These are phyloP conservation scores for Himalopsyche japonica DNA, from an alignment of 2,888 invertebrate species.

Conservation along the genomic window DNA sequence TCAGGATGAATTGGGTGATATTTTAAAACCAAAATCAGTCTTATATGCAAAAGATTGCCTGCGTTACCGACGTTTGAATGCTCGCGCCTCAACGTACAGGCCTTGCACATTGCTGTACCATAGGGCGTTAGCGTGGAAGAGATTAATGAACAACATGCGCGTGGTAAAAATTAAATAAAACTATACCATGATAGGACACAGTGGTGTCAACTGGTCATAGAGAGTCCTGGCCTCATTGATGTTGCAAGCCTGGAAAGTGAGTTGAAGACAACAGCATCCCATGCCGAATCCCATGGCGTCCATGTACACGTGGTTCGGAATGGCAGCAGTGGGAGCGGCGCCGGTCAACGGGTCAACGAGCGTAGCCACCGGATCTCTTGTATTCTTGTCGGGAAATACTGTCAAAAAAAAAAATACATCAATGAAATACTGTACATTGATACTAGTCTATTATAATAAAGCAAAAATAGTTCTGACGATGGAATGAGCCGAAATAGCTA, in stretches of 20 bases:
- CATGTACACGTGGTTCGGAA: conserved; percentile 93
- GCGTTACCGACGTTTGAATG: too few relatives aligned
- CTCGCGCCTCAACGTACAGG: too few relatives aligned
- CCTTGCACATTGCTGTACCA: too few relatives aligned
- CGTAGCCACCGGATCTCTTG: conserved; percentile 71
- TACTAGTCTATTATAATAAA: too few relatives aligned
- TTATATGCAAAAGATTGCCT: too few relatives aligned
- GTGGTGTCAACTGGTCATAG: conserved; percentile 95
- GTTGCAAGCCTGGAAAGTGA: conserved; percentile 96
- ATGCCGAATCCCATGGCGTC: conserved; percentile 99
- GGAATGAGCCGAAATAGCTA: too few relatives aligned
- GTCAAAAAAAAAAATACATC: conserved; percentile 42
- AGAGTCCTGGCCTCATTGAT: conserved; percentile 93
- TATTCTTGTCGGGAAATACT: conserved; percentile 91
- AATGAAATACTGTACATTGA: background rate
- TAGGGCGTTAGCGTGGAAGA: too few relatives aligned
- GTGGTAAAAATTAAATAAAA: too few relatives aligned
- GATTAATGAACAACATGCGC: background rate
- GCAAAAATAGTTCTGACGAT: too few relatives aligned
- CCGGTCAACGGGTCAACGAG: conserved; percentile 66
- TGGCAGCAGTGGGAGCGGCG: conserved; percentile 66
- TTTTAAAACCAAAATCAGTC: too few relatives aligned
- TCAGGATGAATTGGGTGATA: too few relatives aligned
- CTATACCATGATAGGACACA: conserved; percentile 92
- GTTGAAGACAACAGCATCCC: conserved; percentile 97